These are phyloP conservation scores for Coilia nasus DNA, from an alignment of 2,797 vertebrate genomes.

Conservation along the genomic window DNA sequence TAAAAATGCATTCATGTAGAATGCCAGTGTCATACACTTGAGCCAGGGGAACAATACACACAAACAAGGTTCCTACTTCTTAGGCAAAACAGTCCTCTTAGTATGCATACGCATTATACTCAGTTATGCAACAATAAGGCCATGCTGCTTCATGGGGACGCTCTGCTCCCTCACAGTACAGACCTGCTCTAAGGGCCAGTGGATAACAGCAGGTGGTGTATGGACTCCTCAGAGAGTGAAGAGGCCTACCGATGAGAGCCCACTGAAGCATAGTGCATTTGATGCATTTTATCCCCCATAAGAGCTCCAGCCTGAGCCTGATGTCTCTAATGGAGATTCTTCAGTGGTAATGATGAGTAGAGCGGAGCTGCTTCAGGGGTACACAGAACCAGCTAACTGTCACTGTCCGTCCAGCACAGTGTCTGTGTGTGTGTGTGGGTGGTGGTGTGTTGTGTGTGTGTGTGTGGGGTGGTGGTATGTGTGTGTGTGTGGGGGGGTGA, in stretches of 20 bases:
- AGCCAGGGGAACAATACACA: too few species aligned
- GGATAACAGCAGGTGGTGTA: constrained; percentile 1
- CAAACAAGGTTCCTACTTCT: too few species aligned
- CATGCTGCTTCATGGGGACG: not conserved
- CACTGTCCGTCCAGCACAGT: not conserved
- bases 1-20: too few species aligned
- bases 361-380: not conserved
- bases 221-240: not conserved
- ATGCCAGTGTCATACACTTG: too few species aligned
- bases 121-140: not conserved
- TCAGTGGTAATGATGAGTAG: not conserved
- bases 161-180: not conserved
- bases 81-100: too few species aligned
- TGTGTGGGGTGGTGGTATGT: not conserved
- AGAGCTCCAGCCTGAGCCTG: not conserved
- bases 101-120: too few species aligned
- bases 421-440: not conserved
- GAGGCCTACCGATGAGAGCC: not conserved
- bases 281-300: not conserved
- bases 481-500: not conserved
- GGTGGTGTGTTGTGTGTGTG: not conserved
- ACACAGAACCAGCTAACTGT: not conserved
- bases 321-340: not conserved
- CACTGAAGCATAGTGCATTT: not conserved
- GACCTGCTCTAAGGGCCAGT: not conserved